These are phyloP conservation scores for Arbacia lixula DNA, from an alignment of 53 echinoderm and acorn worm genomes.

Conservation along the genomic window DNA sequence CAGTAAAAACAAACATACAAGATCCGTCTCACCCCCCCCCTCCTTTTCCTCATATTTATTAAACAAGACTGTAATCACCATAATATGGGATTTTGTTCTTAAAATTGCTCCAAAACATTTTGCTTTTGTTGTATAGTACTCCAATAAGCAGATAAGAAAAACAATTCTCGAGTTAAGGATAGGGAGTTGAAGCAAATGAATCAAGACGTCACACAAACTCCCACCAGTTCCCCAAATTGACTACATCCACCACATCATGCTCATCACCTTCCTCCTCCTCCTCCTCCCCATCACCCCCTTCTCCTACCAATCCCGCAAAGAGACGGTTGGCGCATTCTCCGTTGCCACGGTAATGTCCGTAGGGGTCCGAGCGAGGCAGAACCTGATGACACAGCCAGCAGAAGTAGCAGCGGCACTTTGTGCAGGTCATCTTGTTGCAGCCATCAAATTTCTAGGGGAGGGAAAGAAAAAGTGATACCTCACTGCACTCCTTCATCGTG, in stretches of 20 bases:
- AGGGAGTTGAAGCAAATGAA: no score
- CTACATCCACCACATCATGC: slow-evolving; percentile 4
- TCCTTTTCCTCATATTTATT: no score
- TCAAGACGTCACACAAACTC: slow-evolving; percentile 20
- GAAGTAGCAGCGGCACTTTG: slow-evolving; percentile 89
- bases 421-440: slow-evolving; percentile 96
- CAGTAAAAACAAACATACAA: no score
- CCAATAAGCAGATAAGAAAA: no score
- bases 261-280: slow-evolving; percentile 28
- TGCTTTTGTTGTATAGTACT: no score
- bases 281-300: slow-evolving; percentile 19
- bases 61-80: no score
- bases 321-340: slow-evolving; percentile 80
- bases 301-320: slow-evolving; percentile 57
- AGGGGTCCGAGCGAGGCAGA: slow-evolving; percentile 73
- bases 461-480: no score
- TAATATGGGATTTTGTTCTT: no score
- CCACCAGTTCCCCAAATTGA: slow-evolving; percentile 52
- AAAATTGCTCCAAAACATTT: no score
- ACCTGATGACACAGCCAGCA: slow-evolving; percentile 86
- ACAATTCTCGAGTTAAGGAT: no score
- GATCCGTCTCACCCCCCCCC: no score
- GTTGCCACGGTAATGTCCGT: slow-evolving; percentile 71
- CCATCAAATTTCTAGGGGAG: slow-evolving; percentile 99
- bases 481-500: no score